These are phyloP conservation scores for Oenanthe oenanthe DNA, from an alignment of 2,113 vertebrate genomes.

Conservation along the genomic window DNA sequence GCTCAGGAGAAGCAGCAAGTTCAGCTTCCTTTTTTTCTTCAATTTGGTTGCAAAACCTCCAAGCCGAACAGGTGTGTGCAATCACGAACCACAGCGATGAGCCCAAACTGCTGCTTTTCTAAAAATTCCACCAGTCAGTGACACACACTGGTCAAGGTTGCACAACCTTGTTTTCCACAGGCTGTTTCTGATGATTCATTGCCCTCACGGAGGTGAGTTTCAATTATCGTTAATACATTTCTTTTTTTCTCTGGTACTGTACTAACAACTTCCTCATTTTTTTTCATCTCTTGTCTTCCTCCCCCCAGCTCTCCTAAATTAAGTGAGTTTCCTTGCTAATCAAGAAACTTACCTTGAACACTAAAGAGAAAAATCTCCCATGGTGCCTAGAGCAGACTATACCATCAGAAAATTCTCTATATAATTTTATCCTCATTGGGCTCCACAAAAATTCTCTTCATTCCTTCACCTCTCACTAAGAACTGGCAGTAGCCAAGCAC, in stretches of 20 bases:
- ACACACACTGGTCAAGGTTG: conserved; percentile 83
- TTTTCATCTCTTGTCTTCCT: conserved; percentile 64
- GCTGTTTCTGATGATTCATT: conserved; percentile 85
- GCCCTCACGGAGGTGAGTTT: conserved; percentile 81
- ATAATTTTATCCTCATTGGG: neutral
- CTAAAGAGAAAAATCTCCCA: neutral
- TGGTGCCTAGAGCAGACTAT: neutral
- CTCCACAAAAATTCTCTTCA: neutral
- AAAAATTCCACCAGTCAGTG: conserved; percentile 83
- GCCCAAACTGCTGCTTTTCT: conserved; percentile 85
- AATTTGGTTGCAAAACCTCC: conserved; percentile 85
- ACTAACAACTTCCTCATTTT: conserved; percentile 75
- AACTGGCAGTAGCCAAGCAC: neutral
- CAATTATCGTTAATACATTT: conserved; percentile 74
- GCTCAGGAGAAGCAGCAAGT: conserved; percentile 79
- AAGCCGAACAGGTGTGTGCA: conserved; percentile 87
- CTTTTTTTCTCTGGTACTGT: conserved; percentile 68
- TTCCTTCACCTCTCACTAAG: neutral
- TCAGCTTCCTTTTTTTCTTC: conserved; percentile 82
- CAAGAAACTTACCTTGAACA: neutral
- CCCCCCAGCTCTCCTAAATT: neutral
- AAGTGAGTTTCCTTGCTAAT: conserved; percentile 2
- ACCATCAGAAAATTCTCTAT: neutral
- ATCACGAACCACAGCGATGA: conserved; percentile 81
- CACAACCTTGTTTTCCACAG: conserved; percentile 86